Evolutionary conservation across 2,797 vertebrate species (phyloP).

Genomic region (Myotis vivesi): DNA sequence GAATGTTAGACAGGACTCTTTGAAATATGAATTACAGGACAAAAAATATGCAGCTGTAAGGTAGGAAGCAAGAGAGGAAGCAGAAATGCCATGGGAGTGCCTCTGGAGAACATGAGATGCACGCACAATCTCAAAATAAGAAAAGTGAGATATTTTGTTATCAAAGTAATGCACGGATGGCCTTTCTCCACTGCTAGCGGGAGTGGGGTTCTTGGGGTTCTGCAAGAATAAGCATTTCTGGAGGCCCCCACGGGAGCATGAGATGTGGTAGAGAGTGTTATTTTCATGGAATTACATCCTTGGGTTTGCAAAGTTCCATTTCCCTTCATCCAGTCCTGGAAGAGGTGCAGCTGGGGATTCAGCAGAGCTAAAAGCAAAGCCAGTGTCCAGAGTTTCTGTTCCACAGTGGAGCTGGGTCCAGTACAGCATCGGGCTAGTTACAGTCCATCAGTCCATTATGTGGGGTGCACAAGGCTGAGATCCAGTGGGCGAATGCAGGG

Average conservation of each 20-base stretch:
- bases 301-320: background rate
- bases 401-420: background rate
- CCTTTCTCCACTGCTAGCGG: background rate
- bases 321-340: background rate
- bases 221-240: background rate
- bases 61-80: background rate
- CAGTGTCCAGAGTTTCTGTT: background rate
- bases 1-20: slow-evolving; percentile 37
- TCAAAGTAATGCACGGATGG: background rate
- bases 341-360: background rate
- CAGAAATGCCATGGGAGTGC: background rate
- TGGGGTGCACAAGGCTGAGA: background rate
- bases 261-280: background rate
- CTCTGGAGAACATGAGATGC: background rate
- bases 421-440: background rate
- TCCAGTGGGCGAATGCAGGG: background rate
- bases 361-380: background rate
- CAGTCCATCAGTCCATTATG: too few relatives aligned
- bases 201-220: background rate
- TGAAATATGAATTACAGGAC: slow-evolving; percentile 50
- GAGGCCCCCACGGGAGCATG: background rate
- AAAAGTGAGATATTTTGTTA: background rate
- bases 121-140: background rate
- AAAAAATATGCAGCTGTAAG: background rate
- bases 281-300: background rate